These are phyloP conservation scores for Festucalex cinctus DNA, from an alignment of 2,113 vertebrate species.

Conservation along the genomic window DNA sequence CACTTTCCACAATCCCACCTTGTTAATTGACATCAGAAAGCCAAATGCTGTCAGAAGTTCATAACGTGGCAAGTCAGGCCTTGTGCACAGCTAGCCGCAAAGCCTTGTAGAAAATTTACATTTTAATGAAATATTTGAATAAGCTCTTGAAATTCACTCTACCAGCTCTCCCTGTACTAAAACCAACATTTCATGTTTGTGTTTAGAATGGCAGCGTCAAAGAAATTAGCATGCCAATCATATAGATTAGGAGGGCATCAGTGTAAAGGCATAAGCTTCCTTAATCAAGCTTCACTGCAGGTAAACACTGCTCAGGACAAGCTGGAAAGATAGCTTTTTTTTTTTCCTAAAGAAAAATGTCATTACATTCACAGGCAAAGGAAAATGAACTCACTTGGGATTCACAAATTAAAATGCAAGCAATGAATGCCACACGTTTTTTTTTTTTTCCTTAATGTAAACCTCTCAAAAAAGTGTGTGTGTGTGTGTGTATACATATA, in stretches of 20 bases:
- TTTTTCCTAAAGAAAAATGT: conserved; percentile 9
- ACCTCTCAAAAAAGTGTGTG: too few relatives aligned
- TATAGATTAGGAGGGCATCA: conserved; percentile 77
- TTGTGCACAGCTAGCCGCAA: conserved; percentile 77
- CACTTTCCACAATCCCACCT: conserved; percentile 49
- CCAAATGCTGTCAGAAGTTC: conserved; percentile 75
- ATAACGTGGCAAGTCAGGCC: conserved; percentile 82
- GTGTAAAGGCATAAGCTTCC: conserved; percentile 74
- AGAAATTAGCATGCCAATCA: conserved; percentile 80
- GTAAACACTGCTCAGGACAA: conserved; percentile 74
- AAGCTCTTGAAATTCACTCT: conserved; percentile 83
- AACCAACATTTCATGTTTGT: conserved; percentile 82
- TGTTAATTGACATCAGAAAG: conserved; percentile 75
- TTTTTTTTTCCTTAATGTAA: too few relatives aligned
- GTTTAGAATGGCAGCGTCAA: conserved; percentile 80
- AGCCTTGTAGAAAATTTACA: conserved; percentile 78
- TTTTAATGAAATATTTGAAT: conserved; percentile 88
- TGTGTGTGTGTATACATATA: too few relatives aligned
- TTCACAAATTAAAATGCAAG: conserved; percentile 5
- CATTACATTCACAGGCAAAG: conserved; percentile 37
- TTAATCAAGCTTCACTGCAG: conserved; percentile 75
- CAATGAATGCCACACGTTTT: background rate
- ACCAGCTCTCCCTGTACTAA: conserved; percentile 73
- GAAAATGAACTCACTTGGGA: conserved; percentile 25
- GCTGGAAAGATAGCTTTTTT: conserved; percentile 62